These are phyloP conservation scores for Chiloscyllium plagiosum DNA, from an alignment of 2,113 vertebrate species.

Conservation along the genomic window DNA sequence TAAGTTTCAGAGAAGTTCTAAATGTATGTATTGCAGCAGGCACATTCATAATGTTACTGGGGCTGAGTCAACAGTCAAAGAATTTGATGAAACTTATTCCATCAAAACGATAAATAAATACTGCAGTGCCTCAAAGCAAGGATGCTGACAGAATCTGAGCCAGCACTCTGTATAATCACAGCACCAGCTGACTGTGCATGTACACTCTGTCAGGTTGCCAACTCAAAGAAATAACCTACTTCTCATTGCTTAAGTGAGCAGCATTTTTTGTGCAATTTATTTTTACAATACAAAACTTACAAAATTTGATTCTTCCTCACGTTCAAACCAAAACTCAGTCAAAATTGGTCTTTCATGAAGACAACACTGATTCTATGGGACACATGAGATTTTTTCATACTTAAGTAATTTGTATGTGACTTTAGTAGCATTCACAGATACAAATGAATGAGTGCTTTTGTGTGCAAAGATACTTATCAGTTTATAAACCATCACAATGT, in stretches of 20 bases:
- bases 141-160: not conserved
- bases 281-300: not conserved
- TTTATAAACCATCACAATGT: not conserved
- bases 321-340: not conserved
- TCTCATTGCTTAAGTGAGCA: not conserved
- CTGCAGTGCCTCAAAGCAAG: not conserved
- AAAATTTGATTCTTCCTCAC: not conserved
- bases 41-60: not conserved
- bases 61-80: not conserved
- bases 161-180: not conserved
- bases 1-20: not conserved
- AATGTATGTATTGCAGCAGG: not conserved
- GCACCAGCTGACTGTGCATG: not conserved
- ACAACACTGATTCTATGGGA: not conserved
- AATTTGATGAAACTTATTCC: not conserved
- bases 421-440: not conserved
- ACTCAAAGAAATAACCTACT: not conserved
- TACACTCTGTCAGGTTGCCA: not conserved
- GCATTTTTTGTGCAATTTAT: not conserved
- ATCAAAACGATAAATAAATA: not conserved
- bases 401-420: not conserved
- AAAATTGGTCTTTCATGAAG: not conserved
- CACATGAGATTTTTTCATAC: not conserved
- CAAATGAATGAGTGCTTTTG: not conserved
- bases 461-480: not conserved